Base-by-base conservation (phyloP, 2,113 vertebrate genomes). In the Lepisosteus osseus region DNA sequence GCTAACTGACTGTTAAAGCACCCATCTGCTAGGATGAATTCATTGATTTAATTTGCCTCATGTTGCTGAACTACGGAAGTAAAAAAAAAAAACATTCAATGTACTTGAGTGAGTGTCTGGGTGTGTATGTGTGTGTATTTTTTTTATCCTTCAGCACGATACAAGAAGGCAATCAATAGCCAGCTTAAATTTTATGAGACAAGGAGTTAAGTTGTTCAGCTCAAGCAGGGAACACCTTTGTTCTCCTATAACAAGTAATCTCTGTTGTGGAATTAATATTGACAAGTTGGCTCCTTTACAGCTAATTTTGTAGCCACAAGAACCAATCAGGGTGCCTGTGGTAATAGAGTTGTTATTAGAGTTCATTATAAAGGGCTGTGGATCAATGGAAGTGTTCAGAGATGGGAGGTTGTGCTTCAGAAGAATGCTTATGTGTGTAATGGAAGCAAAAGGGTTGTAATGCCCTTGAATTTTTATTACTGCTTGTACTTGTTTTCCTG, bases 1-100 rank as follows among this genome's bases (percentile, higher is more conserved):
- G 96, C 96, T 99, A 98, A 99, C 95, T 96, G 96, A 97, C 95
- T 97, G 96, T 97, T 97, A 99, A 98, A 99, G 95, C 95, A 95
- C 95, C 96, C 97, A 98, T 99, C 97, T 99, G 97, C 95, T 95
- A 91, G 93, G 91, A 90, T 95, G 95, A 95, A 95, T 94, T 92
- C 93, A 94, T 94, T 97, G 96, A 98, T 99, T 98, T 97, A 95
- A 98, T 99, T 98, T 97, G 95, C 94, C 94, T 88, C 89, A 80
- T 93, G 94, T 93, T 94, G 88, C 91, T 86, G 83, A 93, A 94
- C 89, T 78, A 88, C 80, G 78, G 80, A 65, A 76, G 79, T 79
- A 78, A 85, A 85, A 75, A 84, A 86, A 85, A 72, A 57, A 83
- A 88, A 82, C 86, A 86, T 85, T 87, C 86, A 80, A 80, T 86